Base-by-base conservation (phyloP, 1,140 invertebrate genomes). In the Papilio polytes region DNA sequence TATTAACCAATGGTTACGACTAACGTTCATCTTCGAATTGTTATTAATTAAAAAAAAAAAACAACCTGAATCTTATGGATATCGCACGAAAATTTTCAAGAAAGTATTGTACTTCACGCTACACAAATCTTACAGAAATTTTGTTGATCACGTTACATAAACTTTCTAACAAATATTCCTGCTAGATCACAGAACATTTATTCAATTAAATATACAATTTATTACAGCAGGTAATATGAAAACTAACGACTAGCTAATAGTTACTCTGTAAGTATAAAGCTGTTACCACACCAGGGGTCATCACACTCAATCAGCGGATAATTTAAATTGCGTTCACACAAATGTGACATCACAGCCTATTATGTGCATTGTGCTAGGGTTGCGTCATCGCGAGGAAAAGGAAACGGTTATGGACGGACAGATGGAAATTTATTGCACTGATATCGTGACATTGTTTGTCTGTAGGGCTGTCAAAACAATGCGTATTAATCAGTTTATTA, bases 331-430 rank as follows among this genome's bases (percentile, higher is more conserved):
- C 80, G 59, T 73, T 74, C 80, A 63, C 78, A 79, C 80, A 80
- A 59, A 46, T 20, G 80, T 87, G 86, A 84, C 79, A 83, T 83
- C 83, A 85, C 82, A 80, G 81, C 56, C 84, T 81, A 83, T 85
- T 82, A 84, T 81, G 78, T 82, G 70, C 81, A 80, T 86, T 84
- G 81, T 82, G 66, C 48, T 48, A 72, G 56, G 36, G 41, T 85
- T 85, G 78, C 81, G 81, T 85, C 82, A 85, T 10, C 53, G 41
- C 74, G 46, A 76, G 74, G 74, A 76, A 80, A 81, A 81, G 82
- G 82, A 83, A 81, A 83, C 80, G 46, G 78, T 83, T 83, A 76
- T 78, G 46, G 31, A 63, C 74, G 22, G 74, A 53, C 74, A 31
- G 74, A 76, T 76, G 74, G 74, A 76, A 76, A 76, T 76, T 76